Percentiles rank a stretch among this genome's conserved stretches.
phyloP scores from a whole-genome alignment of 2,888 invertebrate genomes.

The Drosophila barbarae region DNA sequence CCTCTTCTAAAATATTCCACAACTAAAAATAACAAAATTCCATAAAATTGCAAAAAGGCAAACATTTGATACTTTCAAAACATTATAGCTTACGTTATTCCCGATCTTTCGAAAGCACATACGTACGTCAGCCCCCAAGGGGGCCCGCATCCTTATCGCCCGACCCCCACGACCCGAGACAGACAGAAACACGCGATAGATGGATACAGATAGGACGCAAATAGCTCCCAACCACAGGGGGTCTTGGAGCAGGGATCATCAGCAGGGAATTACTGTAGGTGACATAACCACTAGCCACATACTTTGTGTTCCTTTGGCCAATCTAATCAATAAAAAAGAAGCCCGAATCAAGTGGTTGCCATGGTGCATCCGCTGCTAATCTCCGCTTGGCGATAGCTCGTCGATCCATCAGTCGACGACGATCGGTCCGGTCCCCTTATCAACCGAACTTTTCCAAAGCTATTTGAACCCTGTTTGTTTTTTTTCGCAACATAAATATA shows the following conservation, averaged over 20 bases:
- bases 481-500: slow-evolving; percentile 37
- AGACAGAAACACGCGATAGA: slow-evolving; percentile 6
- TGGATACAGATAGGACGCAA: slow-evolving; percentile 14
- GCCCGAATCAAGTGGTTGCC: slow-evolving; percentile 17
- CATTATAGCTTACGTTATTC: background rate
- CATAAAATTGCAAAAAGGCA: no score
- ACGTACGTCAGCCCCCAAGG: slow-evolving; percentile 11
- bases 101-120: slow-evolving; percentile 17
- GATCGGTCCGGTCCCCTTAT: slow-evolving; percentile 36
- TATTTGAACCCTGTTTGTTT: slow-evolving; percentile 47
- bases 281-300: background rate
- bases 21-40: no score
- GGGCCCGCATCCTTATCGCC: slow-evolving; percentile 22
- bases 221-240: slow-evolving; percentile 41
- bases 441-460: slow-evolving; percentile 53
- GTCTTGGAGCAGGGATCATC: slow-evolving; percentile 10
- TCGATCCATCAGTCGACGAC: slow-evolving; percentile 18
- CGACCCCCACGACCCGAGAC: slow-evolving; percentile 12
- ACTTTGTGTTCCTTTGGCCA: slow-evolving; percentile 7
- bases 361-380: slow-evolving; percentile 22
- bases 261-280: background rate
- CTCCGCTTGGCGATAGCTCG: slow-evolving; percentile 23
- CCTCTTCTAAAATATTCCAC: no score
- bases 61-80: background rate
- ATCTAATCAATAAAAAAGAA: slow-evolving; percentile 14